phyloP scores from a whole-genome alignment of 2,113 vertebrate genomes.

The Chunga burmeisteri region DNA sequence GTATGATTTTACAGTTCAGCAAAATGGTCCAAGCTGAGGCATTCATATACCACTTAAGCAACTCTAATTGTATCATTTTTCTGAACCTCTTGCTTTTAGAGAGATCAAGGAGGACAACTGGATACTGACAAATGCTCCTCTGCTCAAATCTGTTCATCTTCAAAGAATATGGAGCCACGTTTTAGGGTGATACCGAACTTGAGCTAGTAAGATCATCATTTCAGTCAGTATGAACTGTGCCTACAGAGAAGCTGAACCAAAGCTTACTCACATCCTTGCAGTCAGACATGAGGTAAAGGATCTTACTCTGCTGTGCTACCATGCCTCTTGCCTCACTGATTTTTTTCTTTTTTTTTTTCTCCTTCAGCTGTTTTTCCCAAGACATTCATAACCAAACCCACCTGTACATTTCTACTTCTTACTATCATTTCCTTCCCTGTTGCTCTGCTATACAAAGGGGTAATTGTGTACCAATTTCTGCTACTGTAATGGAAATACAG shows the following conservation, averaged over 20 bases:
- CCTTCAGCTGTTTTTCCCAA: neutral
- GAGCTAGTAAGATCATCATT: neutral
- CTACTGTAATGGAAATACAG: neutral
- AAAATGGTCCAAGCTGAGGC: neutral
- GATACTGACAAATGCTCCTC: neutral
- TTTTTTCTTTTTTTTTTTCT: neutral
- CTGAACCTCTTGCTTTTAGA: neutral
- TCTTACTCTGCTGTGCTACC: neutral
- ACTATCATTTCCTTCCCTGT: neutral
- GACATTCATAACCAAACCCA: neutral
- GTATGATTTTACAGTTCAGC: neutral
- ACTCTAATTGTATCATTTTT: neutral
- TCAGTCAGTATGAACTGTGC: neutral
- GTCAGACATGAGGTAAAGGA: neutral
- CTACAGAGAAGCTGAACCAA: neutral
- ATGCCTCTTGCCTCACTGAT: neutral
- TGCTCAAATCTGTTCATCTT: neutral
- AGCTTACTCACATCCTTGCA: neutral
- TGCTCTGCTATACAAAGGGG: neutral
- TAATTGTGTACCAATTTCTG: neutral
- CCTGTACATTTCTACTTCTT: neutral
- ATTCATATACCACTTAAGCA: neutral
- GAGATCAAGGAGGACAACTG: neutral
- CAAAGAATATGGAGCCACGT: rapidly evolving
- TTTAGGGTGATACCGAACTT: neutral